These are phyloP conservation scores for Steinernema carpocapsae DNA, from an alignment of 2,888 invertebrate genomes.

Conservation along the genomic window DNA sequence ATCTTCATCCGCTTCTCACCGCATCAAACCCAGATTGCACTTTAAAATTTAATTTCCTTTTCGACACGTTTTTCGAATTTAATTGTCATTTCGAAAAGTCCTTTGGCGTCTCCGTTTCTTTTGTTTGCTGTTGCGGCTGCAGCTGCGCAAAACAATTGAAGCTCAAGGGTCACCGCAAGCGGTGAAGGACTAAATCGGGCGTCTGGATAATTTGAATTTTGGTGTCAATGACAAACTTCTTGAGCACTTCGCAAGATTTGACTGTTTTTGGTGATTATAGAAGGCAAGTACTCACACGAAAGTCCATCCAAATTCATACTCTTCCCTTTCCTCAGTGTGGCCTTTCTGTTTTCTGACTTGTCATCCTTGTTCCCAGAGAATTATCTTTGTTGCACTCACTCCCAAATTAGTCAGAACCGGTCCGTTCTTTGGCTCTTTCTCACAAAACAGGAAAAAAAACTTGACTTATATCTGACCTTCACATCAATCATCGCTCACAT, in stretches of 20 bases:
- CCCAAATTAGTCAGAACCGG: slow-evolving; percentile 20
- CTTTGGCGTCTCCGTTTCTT: neutral
- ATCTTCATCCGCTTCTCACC: no score
- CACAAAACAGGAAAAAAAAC: slow-evolving; percentile 8
- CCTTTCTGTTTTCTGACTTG: neutral
- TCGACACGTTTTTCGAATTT: neutral
- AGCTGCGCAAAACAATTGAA: slow-evolving; percentile 24
- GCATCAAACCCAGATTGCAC: neutral
- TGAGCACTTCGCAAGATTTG: no score
- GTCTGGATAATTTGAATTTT: neutral
- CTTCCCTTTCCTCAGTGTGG: neutral
- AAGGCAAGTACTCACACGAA: no score
- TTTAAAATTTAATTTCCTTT: neutral
- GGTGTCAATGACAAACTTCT: no score
- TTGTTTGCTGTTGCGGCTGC: slow-evolving; percentile 23
- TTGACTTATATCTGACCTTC: neutral
- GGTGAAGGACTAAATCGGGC: neutral
- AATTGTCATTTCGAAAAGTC: neutral
- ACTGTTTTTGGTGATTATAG: no score
- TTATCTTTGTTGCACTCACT: neutral
- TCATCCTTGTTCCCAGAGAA: neutral
- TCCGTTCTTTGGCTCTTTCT: neutral
- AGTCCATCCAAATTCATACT: neutral
- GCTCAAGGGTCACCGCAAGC: slow-evolving; percentile 24
- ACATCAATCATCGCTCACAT: neutral